These are phyloP conservation scores for Cyphomyrmex costatus DNA, from an alignment of 1,140 invertebrate species.

Conservation along the genomic window DNA sequence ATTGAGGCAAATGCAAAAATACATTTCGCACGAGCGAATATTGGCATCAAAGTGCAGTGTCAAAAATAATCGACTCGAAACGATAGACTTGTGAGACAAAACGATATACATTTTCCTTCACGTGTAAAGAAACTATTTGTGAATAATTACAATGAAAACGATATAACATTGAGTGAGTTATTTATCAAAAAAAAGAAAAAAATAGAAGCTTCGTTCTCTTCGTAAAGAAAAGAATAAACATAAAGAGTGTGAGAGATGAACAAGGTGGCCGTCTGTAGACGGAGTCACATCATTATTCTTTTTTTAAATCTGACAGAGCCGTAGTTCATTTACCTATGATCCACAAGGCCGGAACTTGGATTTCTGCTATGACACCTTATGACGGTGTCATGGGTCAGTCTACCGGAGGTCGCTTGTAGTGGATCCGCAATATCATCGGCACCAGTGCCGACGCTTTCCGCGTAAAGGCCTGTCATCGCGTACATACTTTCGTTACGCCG, in stretches of 20 bases:
- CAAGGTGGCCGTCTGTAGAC: too few species aligned
- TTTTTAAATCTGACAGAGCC: background rate
- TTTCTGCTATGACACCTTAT: constrained; percentile 93
- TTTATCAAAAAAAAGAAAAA: background rate
- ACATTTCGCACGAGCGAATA: background rate
- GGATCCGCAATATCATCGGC: constrained; percentile 79
- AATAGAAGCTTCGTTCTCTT: background rate
- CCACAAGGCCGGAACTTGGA: constrained; percentile 90
- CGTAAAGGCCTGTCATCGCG: constrained; percentile 94
- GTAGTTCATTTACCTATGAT: constrained; percentile 87
- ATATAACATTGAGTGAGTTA: background rate
- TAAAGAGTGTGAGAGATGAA: background rate
- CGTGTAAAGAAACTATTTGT: background rate
- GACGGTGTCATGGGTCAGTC: constrained; percentile 87
- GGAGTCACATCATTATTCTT: background rate
- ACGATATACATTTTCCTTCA: background rate
- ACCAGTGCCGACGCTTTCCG: constrained; percentile 88
- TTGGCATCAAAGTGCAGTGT: background rate
- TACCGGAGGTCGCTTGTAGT: constrained; percentile 82
- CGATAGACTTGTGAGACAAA: too few species aligned
- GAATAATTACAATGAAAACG: background rate
- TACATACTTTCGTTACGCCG: constrained; percentile 95
- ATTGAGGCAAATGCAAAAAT: background rate
- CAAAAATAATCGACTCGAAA: constrained; percentile 16
- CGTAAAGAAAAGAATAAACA: background rate